Evolutionary conservation across 1,140 invertebrate species (phyloP).

Genomic region (Caligus rogercresseyi): DNA sequence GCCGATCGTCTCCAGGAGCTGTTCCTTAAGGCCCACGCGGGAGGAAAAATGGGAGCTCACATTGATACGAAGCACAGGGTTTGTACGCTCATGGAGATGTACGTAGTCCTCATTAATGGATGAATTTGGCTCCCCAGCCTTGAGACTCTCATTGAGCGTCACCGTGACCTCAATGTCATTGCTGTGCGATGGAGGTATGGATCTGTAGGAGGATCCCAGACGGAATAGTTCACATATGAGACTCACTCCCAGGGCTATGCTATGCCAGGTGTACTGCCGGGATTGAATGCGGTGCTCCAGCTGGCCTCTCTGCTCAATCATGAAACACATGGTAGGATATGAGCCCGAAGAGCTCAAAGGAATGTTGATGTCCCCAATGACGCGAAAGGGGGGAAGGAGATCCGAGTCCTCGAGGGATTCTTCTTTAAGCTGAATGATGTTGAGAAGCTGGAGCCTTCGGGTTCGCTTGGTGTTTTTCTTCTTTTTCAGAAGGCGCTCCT

Average conservation of each 20-base stretch:
- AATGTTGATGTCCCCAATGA: neutral
- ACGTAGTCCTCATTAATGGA: too few relatives aligned
- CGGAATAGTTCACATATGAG: neutral
- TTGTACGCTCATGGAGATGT: too few relatives aligned
- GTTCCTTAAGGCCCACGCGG: neutral
- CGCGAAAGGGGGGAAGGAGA: neutral
- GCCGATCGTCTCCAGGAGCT: neutral
- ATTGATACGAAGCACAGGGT: neutral
- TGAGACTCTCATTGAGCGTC: neutral
- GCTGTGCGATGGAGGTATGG: too few relatives aligned
- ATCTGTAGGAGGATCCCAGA: neutral
- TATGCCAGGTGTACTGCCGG: neutral
- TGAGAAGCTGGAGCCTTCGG: too few relatives aligned
- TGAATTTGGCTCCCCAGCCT: neutral
- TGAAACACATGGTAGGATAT: neutral
- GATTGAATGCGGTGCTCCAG: neutral
- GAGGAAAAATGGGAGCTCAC: neutral
- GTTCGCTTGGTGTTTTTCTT: neutral
- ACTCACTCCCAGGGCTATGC: neutral
- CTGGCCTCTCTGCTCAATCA: neutral
- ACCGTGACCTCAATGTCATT: neutral
- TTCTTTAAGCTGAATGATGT: neutral
- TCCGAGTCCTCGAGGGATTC: neutral
- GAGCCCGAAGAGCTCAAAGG: neutral
- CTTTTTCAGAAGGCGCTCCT: constrained; percentile 4